A percentile compares a stretch with the other conserved stretches of the same genome.
Conservation (phyloP, 2,113 vertebrate genomes). For the Tretioscincus oriximinensis region DNA sequence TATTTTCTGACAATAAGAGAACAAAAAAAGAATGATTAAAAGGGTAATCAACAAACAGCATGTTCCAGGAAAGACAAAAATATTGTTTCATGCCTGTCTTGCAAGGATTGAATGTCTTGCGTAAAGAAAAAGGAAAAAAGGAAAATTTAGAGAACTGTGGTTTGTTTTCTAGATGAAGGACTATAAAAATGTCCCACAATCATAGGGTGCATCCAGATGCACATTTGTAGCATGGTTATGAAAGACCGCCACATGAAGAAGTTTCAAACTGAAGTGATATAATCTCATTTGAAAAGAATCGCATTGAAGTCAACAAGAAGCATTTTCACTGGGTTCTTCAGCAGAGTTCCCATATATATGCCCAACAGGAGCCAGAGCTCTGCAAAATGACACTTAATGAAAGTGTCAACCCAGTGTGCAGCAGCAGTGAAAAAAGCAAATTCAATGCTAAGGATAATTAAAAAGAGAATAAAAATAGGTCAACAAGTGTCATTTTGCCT, state of each 20-base stretch:
- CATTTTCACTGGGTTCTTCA: not conserved
- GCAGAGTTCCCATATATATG: no score
- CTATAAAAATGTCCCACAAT: no score
- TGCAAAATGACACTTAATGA: no score
- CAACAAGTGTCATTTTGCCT: no score
- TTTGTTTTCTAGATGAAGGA: not conserved
- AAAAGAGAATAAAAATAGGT: no score
- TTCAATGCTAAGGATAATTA: no score
- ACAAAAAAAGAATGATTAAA: conserved; percentile 7
- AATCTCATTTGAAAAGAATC: not conserved
- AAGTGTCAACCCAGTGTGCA: no score
- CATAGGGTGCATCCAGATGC: no score
- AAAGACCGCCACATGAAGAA: not conserved
- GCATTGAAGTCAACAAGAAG: no score
- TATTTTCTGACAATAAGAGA: conserved; percentile 14
- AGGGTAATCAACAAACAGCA: not conserved
- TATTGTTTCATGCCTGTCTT: not conserved
- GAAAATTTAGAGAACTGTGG: not conserved
- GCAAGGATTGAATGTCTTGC: not conserved
- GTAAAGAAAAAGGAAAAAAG: not conserved
- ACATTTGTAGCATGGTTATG: no score
- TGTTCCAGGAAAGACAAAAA: not conserved
- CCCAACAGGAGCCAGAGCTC: not conserved
- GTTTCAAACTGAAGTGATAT: not conserved
- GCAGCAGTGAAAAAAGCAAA: no score